Percentiles rank a stretch among this genome's conserved stretches.
Evolutionary conservation across 2,797 vertebrate genomes (phyloP).

Genomic region (Lacerta viridis): DNA sequence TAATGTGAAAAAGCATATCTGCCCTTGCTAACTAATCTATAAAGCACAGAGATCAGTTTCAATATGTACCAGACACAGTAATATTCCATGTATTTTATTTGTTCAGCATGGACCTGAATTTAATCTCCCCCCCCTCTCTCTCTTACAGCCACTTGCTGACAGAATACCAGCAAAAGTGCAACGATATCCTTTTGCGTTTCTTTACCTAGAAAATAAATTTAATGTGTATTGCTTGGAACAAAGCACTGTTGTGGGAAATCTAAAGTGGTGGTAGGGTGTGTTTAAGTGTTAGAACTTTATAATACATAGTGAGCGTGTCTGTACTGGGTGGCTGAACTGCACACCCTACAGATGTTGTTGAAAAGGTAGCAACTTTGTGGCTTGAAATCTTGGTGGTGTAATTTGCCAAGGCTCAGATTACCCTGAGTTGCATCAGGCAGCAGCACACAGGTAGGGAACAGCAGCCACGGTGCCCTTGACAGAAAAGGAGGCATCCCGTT

Average conservation of each 20-base stretch:
- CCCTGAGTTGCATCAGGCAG: constrained; percentile 35
- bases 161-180: constrained; percentile 90
- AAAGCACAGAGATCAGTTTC: background rate
- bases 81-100: background rate
- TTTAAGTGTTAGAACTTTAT: background rate
- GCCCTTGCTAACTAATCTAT: background rate
- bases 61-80: background rate
- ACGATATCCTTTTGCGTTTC: constrained; percentile 87
- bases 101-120: background rate
- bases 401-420: constrained; percentile 8
- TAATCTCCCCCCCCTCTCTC: constrained; percentile 45
- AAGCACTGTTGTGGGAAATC: background rate
- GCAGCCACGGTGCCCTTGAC: background rate
- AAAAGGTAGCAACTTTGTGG: background rate
- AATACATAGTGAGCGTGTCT: background rate
- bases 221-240: background rate
- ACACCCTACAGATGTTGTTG: background rate
- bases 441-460: background rate
- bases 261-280: background rate
- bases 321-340: background rate
- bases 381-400: background rate
- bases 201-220: background rate
- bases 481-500: constrained; percentile 24
- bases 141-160: constrained; percentile 83
- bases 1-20: background rate